These are phyloP conservation scores for Mastomys coucha DNA, from an alignment of 2,113 vertebrate genomes.

Conservation along the genomic window DNA sequence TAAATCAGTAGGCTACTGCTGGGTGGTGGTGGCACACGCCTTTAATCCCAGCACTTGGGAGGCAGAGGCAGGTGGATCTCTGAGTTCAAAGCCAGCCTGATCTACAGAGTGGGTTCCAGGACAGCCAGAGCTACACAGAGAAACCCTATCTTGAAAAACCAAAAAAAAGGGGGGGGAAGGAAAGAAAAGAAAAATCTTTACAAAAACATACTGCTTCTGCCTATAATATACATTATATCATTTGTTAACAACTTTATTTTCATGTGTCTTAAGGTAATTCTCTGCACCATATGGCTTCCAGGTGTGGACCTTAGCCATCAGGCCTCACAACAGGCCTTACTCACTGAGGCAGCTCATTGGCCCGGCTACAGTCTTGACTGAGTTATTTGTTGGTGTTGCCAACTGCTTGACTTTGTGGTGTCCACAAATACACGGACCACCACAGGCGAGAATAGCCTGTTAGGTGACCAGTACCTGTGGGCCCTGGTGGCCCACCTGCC, in stretches of 20 bases:
- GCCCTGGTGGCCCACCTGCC: too few relatives aligned
- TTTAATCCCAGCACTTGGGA: too few relatives aligned
- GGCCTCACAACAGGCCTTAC: background rate
- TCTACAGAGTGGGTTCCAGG: too few relatives aligned
- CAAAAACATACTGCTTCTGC: background rate
- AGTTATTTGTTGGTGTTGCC: background rate
- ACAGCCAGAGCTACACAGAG: too few relatives aligned
- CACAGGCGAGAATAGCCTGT: background rate
- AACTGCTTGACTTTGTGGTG: accelerated
- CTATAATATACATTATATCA: background rate
- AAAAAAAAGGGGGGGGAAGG: too few relatives aligned
- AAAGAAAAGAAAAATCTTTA: background rate
- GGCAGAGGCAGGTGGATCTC: too few relatives aligned
- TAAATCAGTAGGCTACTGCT: background rate
- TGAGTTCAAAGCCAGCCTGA: too few relatives aligned
- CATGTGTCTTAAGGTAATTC: background rate
- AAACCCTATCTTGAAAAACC: too few relatives aligned
- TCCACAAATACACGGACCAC: background rate
- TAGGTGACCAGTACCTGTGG: background rate
- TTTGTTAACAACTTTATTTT: background rate
- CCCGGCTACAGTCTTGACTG: background rate
- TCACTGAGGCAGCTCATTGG: background rate
- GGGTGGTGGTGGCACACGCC: too few relatives aligned
- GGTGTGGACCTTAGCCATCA: background rate
- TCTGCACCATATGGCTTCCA: background rate